Evolutionary conservation across 2,113 vertebrate genomes (phyloP).

Genomic region (Lontra canadensis): DNA sequence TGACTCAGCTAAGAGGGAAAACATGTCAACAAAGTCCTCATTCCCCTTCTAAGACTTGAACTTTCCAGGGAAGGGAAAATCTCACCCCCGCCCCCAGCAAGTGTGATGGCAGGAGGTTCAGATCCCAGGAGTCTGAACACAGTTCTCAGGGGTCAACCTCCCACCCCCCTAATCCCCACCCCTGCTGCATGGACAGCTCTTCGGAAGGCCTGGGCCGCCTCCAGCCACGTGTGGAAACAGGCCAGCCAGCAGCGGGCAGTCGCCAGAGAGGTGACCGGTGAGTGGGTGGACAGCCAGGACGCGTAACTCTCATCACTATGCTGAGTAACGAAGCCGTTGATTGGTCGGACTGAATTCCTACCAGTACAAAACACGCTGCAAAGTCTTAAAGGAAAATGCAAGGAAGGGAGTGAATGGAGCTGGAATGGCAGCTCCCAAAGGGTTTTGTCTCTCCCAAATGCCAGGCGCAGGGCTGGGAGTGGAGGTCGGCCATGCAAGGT

Average conservation of each 20-base stretch:
- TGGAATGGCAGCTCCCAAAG: background rate
- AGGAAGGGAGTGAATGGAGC: background rate
- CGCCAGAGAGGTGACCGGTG: accelerated
- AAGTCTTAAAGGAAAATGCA: background rate
- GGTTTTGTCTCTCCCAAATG: background rate
- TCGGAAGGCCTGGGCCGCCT: background rate
- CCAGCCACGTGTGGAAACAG: accelerated
- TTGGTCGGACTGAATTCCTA: background rate
- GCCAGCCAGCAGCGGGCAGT: accelerated
- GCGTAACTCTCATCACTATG: background rate
- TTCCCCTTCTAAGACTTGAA: background rate
- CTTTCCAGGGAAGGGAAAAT: background rate
- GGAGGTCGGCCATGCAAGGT: background rate
- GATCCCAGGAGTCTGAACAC: background rate
- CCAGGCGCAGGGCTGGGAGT: accelerated
- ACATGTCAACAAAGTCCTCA: background rate
- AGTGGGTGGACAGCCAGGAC: accelerated
- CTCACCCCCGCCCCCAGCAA: background rate
- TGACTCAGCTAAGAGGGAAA: constrained; percentile 54
- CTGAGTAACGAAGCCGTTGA: background rate
- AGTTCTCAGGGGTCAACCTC: background rate
- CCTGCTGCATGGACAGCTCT: background rate
- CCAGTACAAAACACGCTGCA: background rate
- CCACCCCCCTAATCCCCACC: background rate
- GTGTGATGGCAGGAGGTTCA: background rate